Percentiles rank a stretch among this genome's conserved stretches.
These are phyloP conservation scores for Drosophila arizonae DNA, from an alignment of 1,140 invertebrate species.

Conservation along the genomic window DNA sequence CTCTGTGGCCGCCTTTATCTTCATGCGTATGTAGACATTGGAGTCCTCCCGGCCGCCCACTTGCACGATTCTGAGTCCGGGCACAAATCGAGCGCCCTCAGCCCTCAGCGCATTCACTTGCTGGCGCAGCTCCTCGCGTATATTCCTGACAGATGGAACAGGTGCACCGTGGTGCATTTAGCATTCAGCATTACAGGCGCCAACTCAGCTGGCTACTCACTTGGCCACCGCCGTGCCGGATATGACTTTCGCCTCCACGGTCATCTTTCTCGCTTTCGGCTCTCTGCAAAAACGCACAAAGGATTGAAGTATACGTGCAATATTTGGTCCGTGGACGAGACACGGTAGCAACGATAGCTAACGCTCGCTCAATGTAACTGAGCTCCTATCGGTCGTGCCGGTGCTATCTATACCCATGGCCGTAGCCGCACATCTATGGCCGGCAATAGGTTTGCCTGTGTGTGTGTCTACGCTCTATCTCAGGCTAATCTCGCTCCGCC, in stretches of 20 bases:
- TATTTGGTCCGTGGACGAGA: conserved; percentile 2
- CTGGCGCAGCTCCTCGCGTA: conserved; percentile 87
- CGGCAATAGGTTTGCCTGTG: not conserved
- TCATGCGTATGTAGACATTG: conserved; percentile 99
- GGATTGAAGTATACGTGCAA: conserved; percentile 13
- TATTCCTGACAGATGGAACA: conserved; percentile 86
- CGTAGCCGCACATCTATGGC: not conserved
- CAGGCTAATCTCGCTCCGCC: conserved; percentile 27
- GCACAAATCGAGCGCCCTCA: conserved; percentile 86
- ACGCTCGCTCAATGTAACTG: conserved; percentile 68
- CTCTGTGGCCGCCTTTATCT: conserved; percentile 95
- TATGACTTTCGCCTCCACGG: conserved; percentile 84
- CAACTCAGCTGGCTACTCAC: conserved; percentile 51
- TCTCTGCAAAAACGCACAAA: conserved; percentile 52
- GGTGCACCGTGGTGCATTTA: not conserved
- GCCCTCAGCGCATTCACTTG: conserved; percentile 87
- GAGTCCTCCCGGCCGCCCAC: conserved; percentile 98
- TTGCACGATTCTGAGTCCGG: conserved; percentile 92
- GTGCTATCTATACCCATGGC: conserved; percentile 61
- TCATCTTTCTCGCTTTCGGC: conserved; percentile 57
- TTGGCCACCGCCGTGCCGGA: conserved; percentile 86
- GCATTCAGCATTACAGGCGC: not conserved
- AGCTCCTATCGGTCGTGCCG: conserved; percentile 11
- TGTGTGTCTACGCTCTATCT: conserved; percentile 27
- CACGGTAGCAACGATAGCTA: conserved; percentile 45